These are phyloP conservation scores for Mimumesa dahlbomi DNA, from an alignment of 2,888 invertebrate genomes.

Conservation along the genomic window DNA sequence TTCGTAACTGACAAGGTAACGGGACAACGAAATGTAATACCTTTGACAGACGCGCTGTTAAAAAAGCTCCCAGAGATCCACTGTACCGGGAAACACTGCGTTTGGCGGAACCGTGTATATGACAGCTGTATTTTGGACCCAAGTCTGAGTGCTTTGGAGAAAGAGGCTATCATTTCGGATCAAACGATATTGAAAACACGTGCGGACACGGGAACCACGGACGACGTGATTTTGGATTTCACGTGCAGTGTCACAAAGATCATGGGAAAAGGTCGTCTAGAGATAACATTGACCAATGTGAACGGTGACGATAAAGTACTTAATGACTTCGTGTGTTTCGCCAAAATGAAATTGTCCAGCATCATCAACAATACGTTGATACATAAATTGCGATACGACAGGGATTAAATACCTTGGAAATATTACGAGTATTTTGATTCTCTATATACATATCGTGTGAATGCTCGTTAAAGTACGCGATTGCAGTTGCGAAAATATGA, in stretches of 20 bases:
- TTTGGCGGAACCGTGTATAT: conserved; percentile 76
- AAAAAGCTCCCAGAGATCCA: conserved; percentile 68
- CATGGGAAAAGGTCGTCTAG: conserved; percentile 67
- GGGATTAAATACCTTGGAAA: no score
- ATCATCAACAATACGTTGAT: no score
- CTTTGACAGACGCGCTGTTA: conserved; percentile 78
- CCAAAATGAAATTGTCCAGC: no score
- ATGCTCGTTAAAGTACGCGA: no score
- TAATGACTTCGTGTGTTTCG: conserved; percentile 68
- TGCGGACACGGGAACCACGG: conserved; percentile 48
- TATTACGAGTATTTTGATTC: no score
- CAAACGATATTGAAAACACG: conserved; percentile 64
- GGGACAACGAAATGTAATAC: conserved; percentile 72
- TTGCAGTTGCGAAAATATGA: no score
- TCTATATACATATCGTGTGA: no score
- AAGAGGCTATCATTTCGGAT: conserved; percentile 76
- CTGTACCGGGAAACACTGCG: conserved; percentile 73
- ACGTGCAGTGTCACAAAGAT: conserved; percentile 71
- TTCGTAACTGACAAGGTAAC: conserved; percentile 69
- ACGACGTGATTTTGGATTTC: conserved; percentile 71
- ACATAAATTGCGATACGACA: no score
- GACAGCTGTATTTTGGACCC: conserved; percentile 63
- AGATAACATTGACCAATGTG: conserved; percentile 67
- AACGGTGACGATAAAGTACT: conserved; percentile 71
- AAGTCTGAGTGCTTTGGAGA: conserved; percentile 70